Base-by-base conservation (phyloP, 2,113 vertebrate genomes). In the Lagopus leucura region DNA sequence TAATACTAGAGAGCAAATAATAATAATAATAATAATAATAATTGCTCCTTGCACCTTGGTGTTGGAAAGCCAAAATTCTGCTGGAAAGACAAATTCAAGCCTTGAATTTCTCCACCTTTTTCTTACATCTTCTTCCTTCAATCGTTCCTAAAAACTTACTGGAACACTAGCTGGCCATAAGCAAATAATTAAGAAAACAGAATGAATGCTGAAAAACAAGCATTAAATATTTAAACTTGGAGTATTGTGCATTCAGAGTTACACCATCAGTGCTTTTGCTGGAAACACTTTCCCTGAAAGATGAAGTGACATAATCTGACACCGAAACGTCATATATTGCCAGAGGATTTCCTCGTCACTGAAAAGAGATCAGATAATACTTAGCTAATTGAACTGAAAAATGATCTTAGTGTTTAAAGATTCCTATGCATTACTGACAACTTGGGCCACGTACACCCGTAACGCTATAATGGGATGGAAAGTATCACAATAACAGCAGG, bases 341-440 rank as follows among this genome's bases (percentile, higher is more conserved):
- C 73, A 69, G 65, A 48, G 67, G 3, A 73, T 12, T 63, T 79
- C 32, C 50, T 65, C 18, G 38, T 65, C 61, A 47, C 19, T 32
- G 1, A 52, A 36, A 80, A 78, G 25, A 58, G 16, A 82, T 38
- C 34, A 77, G 42, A 14, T 85, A 47, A 24, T 47, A 60, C 81
- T 86, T 90, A 48, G 36, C 30, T 78, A 91, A 72, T 11, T 87
- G 71, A 30, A 78, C 57, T 94, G 76, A 87, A 92, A 95, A 94
- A 50, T 38, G 8, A 5, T 92, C 24, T 74, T 81, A 36, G n/a
- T 55, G 38, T 83, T 83, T 64, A 52, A 52, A 57, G 54, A 32
- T 28, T 80, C 28, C 21, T 4, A 16, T 1, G 55, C 19, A 21
- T 25, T 20, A 8, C 48, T 12, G 52, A 38, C 16, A 34, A 20